Conservation (phyloP, 2,888 invertebrate genomes). For the Litoditis marina region DNA sequence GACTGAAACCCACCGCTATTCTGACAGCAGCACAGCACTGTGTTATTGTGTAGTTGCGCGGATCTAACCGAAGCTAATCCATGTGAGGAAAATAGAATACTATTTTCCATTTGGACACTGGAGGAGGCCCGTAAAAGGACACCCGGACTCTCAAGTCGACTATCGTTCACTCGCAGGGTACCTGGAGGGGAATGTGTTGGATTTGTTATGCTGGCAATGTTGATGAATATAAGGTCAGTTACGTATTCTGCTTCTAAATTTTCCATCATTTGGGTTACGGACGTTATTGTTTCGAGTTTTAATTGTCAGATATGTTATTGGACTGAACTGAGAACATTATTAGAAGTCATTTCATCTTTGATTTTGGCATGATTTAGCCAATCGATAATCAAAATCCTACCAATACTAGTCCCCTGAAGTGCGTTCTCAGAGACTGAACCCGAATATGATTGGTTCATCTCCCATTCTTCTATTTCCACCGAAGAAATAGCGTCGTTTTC, state of each 20-base stretch:
- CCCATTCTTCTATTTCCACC: background rate
- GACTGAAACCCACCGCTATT: background rate
- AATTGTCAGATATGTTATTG: too few species aligned
- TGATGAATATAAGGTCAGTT: too few species aligned
- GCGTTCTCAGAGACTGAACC: background rate
- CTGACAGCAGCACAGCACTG: slow-evolving; percentile 15
- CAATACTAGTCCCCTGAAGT: slow-evolving; percentile 14
- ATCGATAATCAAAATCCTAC: too few species aligned
- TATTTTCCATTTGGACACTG: slow-evolving; percentile 8
- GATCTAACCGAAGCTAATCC: slow-evolving; percentile 6
- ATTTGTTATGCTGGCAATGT: too few species aligned
- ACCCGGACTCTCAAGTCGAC: slow-evolving; percentile 9
- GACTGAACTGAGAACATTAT: too few species aligned
- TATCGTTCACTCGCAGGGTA: slow-evolving; percentile 10
- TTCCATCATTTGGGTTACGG: too few species aligned
- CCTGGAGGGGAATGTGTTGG: slow-evolving; percentile 3
- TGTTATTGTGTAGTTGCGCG: slow-evolving; percentile 17
- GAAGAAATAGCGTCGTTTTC: slow-evolving; percentile 13
- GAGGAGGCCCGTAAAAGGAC: slow-evolving; percentile 1
- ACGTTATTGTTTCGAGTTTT: too few species aligned
- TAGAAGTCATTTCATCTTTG: too few species aligned
- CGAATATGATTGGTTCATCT: background rate
- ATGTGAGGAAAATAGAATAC: slow-evolving; percentile 4
- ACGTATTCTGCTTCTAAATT: too few species aligned
- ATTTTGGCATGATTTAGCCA: too few species aligned